Conservation (phyloP, 2,888 invertebrate genomes). For the Drosophila neoperkinsi region DNA sequence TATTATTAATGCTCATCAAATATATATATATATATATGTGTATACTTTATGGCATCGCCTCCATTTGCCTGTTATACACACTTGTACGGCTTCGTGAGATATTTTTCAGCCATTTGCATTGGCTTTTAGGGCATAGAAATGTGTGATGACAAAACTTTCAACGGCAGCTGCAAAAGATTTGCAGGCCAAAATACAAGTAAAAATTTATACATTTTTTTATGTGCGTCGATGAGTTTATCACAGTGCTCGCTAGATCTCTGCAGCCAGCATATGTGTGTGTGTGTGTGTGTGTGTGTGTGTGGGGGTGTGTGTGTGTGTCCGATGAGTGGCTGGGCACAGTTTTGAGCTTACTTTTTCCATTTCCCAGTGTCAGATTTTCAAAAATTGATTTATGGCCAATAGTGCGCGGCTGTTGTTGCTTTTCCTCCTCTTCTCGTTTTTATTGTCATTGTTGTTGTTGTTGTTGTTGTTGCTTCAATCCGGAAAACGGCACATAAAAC, state of each 20-base stretch:
- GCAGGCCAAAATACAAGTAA: conserved; percentile 51
- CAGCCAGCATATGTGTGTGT: conserved; percentile 18
- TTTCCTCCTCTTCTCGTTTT: not conserved
- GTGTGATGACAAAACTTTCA: conserved; percentile 80
- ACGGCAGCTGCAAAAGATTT: conserved; percentile 76
- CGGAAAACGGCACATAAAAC: conserved; percentile 65
- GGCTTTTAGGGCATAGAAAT: conserved; percentile 44
- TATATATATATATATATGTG: not conserved
- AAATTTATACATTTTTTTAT: conserved; percentile 71
- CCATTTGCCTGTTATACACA: not conserved
- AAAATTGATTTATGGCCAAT: conserved; percentile 79
- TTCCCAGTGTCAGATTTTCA: conserved; percentile 77
- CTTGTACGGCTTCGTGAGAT: not conserved
- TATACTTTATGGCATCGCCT: not conserved
- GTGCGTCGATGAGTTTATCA: conserved; percentile 45
- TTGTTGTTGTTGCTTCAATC: conserved; percentile 22
- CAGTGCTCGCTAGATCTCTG: conserved; percentile 11
- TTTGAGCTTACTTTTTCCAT: conserved; percentile 81
- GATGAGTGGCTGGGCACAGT: conserved; percentile 43
- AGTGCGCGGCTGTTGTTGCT: conserved; percentile 42
- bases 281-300: not conserved
- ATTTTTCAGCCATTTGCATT: not conserved
- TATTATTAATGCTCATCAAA: not conserved
- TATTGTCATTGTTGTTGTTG: not conserved
- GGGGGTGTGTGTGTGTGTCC: conserved; percentile 3